Conservation (phyloP, 2,888 invertebrate genomes). For the Homarus gammarus region DNA sequence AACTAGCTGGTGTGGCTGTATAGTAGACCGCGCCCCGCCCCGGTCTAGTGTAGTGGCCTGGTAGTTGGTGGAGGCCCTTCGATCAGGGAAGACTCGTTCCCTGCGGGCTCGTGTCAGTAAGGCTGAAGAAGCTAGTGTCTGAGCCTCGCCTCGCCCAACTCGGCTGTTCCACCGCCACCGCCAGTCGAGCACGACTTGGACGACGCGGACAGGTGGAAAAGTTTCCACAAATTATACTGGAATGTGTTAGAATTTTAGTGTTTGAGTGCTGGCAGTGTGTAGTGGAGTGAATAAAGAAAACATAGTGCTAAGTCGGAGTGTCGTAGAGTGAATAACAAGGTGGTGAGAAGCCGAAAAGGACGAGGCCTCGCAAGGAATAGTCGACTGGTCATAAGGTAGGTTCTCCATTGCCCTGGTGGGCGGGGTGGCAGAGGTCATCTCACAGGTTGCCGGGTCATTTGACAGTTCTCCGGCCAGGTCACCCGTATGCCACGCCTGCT, state of each 20-base stretch:
- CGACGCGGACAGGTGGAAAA: constrained; percentile 13
- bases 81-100: constrained; percentile 50
- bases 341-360: background rate
- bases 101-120: background rate
- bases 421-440: constrained; percentile 12
- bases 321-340: constrained; percentile 21
- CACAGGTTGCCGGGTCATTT: constrained; percentile 5
- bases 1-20: background rate
- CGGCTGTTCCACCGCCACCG: background rate
- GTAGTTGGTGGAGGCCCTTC: constrained; percentile 29
- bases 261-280: constrained; percentile 14
- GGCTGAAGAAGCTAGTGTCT: constrained; percentile 21
- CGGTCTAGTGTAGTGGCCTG: constrained; percentile 14
- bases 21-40: constrained; percentile 12
- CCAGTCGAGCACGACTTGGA: background rate
- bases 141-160: constrained; percentile 46
- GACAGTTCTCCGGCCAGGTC: background rate
- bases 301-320: background rate
- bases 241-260: constrained; percentile 3
- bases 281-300: constrained; percentile 9
- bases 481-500: background rate
- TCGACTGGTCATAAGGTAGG: constrained; percentile 24
- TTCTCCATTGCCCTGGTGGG: constrained; percentile 8
- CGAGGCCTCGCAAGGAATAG: background rate
- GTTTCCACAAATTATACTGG: constrained; percentile 19